Conservation (phyloP, 2,113 vertebrate genomes). For the Hippoglossus stenolepis region DNA sequence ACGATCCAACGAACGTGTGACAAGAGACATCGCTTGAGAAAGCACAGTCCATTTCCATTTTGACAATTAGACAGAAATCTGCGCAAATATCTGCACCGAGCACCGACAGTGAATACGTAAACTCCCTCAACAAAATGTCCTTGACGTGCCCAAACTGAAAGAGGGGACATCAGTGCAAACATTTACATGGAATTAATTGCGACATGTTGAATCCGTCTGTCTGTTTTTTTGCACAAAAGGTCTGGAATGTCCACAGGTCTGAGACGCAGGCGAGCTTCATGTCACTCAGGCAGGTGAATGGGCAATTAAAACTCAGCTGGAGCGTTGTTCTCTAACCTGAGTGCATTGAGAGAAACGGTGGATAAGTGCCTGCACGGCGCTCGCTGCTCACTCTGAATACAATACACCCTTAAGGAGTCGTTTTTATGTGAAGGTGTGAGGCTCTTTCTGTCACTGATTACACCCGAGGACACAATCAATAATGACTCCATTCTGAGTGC, state of each 20-base stretch:
- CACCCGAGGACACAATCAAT: constrained; percentile 25
- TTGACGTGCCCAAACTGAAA: too few relatives aligned
- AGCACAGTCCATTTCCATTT: neutral
- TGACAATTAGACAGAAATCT: constrained; percentile 2
- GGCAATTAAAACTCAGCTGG: constrained; percentile 40
- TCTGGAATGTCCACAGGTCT: neutral
- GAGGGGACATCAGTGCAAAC: too few relatives aligned
- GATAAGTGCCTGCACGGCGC: constrained; percentile 22
- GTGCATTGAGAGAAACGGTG: constrained; percentile 21
- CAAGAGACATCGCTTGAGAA: too few relatives aligned
- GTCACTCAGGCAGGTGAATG: constrained; percentile 33
- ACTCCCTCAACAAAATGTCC: too few relatives aligned
- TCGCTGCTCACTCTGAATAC: constrained; percentile 21
- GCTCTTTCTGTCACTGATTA: constrained; percentile 15
- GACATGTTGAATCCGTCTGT: neutral
- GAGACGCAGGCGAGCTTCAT: neutral
- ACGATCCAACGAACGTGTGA: too few relatives aligned
- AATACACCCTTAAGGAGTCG: constrained; percentile 18
- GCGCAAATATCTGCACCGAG: too few relatives aligned
- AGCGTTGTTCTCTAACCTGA: constrained; percentile 19
- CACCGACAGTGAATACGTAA: too few relatives aligned
- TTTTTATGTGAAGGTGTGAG: constrained; percentile 15
- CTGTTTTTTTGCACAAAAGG: neutral
- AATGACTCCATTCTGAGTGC: constrained; percentile 10
- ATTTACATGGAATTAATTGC: neutral